Evolutionary conservation across 2,797 vertebrate genomes (phyloP).

Genomic region (Microchirus variegatus): DNA sequence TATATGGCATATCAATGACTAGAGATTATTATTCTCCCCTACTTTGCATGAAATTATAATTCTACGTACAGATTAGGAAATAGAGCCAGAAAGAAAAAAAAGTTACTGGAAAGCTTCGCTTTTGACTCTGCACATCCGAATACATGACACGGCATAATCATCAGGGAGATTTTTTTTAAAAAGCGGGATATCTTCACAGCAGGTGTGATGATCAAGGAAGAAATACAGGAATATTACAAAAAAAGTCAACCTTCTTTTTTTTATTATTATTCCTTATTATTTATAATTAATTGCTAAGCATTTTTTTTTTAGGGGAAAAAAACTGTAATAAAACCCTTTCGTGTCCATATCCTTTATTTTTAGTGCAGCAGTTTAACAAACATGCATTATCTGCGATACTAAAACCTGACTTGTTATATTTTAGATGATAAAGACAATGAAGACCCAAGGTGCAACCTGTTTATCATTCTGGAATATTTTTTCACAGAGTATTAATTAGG

Average conservation of each 20-base stretch:
- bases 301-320: no score
- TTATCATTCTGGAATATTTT: slow-evolving; percentile 83
- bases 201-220: slow-evolving; percentile 2
- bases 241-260: slow-evolving; percentile 9
- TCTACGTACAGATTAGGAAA: slow-evolving; percentile 83
- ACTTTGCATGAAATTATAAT: slow-evolving; percentile 87
- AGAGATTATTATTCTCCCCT: slow-evolving; percentile 82
- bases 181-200: slow-evolving; percentile 22
- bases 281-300: slow-evolving; percentile 19
- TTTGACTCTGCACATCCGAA: slow-evolving; percentile 33
- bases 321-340: slow-evolving; percentile 6
- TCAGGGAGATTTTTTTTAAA: slow-evolving; percentile 36
- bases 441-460: slow-evolving; percentile 78
- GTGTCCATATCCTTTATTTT: slow-evolving; percentile 29
- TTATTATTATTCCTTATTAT: slow-evolving; percentile 1
- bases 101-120: slow-evolving; percentile 41
- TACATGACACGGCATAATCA: slow-evolving; percentile 60
- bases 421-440: slow-evolving; percentile 70
- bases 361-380: slow-evolving; percentile 51
- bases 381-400: slow-evolving; percentile 50
- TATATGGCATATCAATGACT: slow-evolving; percentile 79
- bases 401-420: slow-evolving; percentile 65
- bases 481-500: slow-evolving; percentile 84
- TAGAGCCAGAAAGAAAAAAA: slow-evolving; percentile 28
- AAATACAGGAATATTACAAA: slow-evolving; percentile 2